Percentiles rank a stretch among this genome's conserved stretches.
Conservation (phyloP, 2,113 vertebrate genomes). For the Laticauda laticaudata region DNA sequence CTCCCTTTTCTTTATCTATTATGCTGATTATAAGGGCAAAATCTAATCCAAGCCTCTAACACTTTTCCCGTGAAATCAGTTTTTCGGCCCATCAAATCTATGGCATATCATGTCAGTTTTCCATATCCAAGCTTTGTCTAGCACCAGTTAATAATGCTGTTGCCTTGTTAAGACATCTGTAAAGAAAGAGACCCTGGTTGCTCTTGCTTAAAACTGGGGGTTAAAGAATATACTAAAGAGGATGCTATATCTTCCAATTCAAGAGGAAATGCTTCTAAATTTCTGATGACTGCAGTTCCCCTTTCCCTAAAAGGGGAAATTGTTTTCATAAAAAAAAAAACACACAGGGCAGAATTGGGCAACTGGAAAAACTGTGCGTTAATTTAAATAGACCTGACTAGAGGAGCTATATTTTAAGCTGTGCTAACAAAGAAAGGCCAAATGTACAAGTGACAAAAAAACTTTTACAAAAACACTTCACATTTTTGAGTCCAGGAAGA, state of each 20-base stretch:
- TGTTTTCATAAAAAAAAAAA: not conserved
- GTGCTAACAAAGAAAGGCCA: not conserved
- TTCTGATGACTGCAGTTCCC: accelerated
- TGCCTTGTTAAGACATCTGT: constrained; percentile 25
- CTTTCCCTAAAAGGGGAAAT: not conserved
- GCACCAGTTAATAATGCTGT: constrained; percentile 42
- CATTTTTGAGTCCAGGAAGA: not conserved
- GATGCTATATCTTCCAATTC: not conserved
- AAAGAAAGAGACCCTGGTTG: not conserved
- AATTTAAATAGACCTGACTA: constrained; percentile 32
- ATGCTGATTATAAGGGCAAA: not conserved
- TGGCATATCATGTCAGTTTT: not conserved
- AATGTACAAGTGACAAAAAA: not conserved
- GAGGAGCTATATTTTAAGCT: not conserved
- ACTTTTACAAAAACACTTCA: not conserved
- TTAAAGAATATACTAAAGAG: not conserved
- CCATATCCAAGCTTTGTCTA: constrained; percentile 41
- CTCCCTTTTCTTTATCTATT: not conserved
- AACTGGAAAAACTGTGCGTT: constrained; percentile 15
- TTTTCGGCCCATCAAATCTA: not conserved
- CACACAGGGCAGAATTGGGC: not conserved
- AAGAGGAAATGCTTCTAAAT: not conserved
- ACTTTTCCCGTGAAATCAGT: not conserved
- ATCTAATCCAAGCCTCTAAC: not conserved
- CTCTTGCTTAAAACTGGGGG: not conserved